phyloP scores from a whole-genome alignment of 2,113 vertebrate genomes.

The Coregonus clupeaformis region DNA sequence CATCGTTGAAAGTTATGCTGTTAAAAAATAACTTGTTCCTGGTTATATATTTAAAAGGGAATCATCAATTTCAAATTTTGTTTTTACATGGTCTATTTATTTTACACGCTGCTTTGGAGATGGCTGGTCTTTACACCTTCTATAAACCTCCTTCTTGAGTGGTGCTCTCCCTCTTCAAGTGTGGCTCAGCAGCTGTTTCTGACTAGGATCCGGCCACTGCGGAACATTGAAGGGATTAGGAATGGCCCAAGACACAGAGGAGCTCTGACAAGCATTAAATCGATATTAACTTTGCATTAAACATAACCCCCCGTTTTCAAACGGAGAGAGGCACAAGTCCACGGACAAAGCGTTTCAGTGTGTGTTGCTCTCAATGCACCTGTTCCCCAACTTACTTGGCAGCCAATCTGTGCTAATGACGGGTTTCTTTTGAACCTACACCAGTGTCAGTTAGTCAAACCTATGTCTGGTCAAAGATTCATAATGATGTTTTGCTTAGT shows the following conservation, averaged over 20 bases:
- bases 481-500: constrained; percentile 4
- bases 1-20: neutral
- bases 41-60: neutral
- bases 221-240: constrained; percentile 70
- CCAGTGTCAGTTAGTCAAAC: neutral
- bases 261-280: constrained; percentile 73
- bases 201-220: constrained; percentile 33
- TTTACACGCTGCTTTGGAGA: neutral
- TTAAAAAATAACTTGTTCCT: neutral
- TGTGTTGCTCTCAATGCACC: constrained; percentile 47
- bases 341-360: constrained; percentile 48
- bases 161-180: constrained; percentile 4
- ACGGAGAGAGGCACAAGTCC: constrained; percentile 49
- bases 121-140: constrained; percentile 28
- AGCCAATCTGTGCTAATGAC: constrained; percentile 10
- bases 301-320: constrained; percentile 62
- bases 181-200: constrained; percentile 54
- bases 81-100: constrained; percentile 18
- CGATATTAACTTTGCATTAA: constrained; percentile 78
- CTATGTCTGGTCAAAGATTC: neutral
- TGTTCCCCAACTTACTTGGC: constrained; percentile 45
- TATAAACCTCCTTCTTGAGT: constrained; percentile 3
- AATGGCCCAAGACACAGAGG: constrained; percentile 51
- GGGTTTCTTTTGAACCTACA: constrained; percentile 1
- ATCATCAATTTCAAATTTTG: neutral